Evolutionary conservation across 2,888 invertebrate species (phyloP).

Genomic region (Entomobrya multifasciata): DNA sequence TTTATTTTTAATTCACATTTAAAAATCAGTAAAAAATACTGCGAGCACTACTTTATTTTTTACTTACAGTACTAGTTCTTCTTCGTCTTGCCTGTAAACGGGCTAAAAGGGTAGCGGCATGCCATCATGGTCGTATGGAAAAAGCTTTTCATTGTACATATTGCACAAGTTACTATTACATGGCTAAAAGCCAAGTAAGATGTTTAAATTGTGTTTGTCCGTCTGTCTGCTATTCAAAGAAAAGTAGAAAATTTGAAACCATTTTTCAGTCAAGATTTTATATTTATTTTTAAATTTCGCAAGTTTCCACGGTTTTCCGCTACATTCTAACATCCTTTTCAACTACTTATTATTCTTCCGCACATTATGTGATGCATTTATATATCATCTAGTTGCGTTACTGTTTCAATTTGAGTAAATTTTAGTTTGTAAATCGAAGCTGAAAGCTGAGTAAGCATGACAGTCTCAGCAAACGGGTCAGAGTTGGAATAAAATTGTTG

Average conservation of each 20-base stretch:
- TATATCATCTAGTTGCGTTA: constrained; percentile 26
- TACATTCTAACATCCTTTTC: too few species aligned
- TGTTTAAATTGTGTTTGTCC: too few species aligned
- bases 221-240: too few species aligned
- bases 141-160: constrained; percentile 18
- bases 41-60: too few species aligned
- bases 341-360: too few species aligned
- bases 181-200: too few species aligned
- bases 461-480: constrained; percentile 22
- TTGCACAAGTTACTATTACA: constrained; percentile 32
- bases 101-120: neutral
- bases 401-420: neutral
- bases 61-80: too few species aligned
- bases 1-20: neutral
- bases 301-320: too few species aligned
- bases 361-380: constrained; percentile 30
- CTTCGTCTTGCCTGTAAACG: neutral
- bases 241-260: too few species aligned
- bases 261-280: too few species aligned
- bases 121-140: neutral
- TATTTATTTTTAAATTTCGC: too few species aligned
- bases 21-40: too few species aligned
- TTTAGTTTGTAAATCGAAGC: neutral
- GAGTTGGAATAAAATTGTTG: constrained; percentile 20
- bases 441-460: neutral